These are phyloP conservation scores for Myiothlypis coronata DNA, from an alignment of 2,797 vertebrate species.

Conservation along the genomic window DNA sequence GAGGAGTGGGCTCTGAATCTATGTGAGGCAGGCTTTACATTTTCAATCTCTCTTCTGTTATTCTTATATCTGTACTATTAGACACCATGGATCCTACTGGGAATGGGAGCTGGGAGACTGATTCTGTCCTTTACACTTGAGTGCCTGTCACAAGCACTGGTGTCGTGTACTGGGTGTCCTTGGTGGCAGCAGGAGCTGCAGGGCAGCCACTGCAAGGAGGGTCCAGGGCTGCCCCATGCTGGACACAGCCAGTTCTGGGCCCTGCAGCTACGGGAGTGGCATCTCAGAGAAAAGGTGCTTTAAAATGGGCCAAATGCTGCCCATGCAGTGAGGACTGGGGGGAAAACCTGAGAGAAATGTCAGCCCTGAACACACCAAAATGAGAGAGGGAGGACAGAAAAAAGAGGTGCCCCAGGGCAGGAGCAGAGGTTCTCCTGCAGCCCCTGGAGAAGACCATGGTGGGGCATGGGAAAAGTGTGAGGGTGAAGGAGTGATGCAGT, in stretches of 20 bases:
- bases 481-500: neutral
- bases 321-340: neutral
- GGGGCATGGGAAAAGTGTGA: neutral
- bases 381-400: neutral
- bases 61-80: neutral
- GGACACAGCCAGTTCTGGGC: neutral
- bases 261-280: fast-evolving
- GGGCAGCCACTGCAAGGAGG: fast-evolving
- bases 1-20: neutral
- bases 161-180: neutral
- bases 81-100: neutral
- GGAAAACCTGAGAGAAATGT: neutral
- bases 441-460: neutral
- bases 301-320: fast-evolving
- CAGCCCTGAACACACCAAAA: neutral
- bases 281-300: fast-evolving
- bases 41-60: neutral
- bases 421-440: neutral
- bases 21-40: neutral
- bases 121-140: neutral
- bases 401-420: neutral
- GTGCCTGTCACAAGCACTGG: fast-evolving
- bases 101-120: neutral
- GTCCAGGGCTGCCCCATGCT: fast-evolving
- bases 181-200: neutral